Evolutionary conservation across 2,888 invertebrate genomes (phyloP).

Genomic region (Napeogenes sylphis): DNA sequence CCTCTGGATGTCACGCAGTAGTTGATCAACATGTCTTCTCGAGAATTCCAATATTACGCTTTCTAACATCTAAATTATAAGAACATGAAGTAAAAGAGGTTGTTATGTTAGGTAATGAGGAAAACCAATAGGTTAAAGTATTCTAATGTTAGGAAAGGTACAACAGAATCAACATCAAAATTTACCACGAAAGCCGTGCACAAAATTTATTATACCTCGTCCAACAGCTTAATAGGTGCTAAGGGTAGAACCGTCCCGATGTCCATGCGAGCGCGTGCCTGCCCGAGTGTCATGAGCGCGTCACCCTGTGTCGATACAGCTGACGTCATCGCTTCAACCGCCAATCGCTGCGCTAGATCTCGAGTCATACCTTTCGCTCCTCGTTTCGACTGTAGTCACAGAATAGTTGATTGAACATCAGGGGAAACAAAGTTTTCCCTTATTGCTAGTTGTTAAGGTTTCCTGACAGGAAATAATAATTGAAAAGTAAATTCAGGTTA

Average conservation of each 20-base stretch:
- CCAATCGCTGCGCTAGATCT: conserved; percentile 53
- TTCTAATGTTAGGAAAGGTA: neutral
- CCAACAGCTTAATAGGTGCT: conserved; percentile 56
- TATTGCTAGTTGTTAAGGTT: too few relatives aligned
- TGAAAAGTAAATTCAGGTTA: too few relatives aligned
- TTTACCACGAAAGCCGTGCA: too few relatives aligned
- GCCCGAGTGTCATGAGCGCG: conserved; percentile 59
- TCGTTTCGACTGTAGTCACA: conserved; percentile 56
- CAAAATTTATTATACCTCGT: conserved; percentile 45
- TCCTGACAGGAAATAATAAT: too few relatives aligned
- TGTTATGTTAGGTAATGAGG: neutral
- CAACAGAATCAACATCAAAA: too few relatives aligned
- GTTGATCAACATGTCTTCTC: conserved; percentile 53
- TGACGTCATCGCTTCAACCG: conserved; percentile 52
- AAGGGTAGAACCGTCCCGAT: conserved; percentile 53
- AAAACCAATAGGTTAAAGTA: neutral
- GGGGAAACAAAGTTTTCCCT: neutral
- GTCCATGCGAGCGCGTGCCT: conserved; percentile 65
- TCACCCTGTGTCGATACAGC: conserved; percentile 60
- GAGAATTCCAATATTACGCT: conserved; percentile 56
- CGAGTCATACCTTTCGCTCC: conserved; percentile 67
- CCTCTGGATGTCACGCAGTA: conserved; percentile 54
- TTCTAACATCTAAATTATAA: conserved; percentile 50
- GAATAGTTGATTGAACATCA: neutral
- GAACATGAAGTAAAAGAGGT: neutral